Evolutionary conservation across 2,797 vertebrate species (phyloP).

Genomic region (Megalops cyprinoides): DNA sequence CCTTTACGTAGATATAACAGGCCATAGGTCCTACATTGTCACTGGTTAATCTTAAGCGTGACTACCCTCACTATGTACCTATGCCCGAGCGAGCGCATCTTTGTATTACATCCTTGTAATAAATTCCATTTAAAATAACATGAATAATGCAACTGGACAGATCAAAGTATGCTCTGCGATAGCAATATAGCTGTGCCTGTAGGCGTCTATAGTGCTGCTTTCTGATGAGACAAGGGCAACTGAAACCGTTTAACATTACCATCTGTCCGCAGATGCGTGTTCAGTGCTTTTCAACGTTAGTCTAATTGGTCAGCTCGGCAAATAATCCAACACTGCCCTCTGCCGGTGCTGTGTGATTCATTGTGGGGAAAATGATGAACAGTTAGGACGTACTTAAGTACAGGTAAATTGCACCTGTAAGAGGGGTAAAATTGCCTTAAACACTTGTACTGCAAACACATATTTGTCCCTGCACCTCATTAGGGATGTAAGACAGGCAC

Average conservation of each 20-base stretch:
- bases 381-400: neutral
- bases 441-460: neutral
- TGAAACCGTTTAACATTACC: too few relatives aligned
- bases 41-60: neutral
- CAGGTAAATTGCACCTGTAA: too few relatives aligned
- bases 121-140: neutral
- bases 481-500: neutral
- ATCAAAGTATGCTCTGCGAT: too few relatives aligned
- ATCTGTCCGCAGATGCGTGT: too few relatives aligned
- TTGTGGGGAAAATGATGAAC: neutral
- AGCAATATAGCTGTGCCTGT: too few relatives aligned
- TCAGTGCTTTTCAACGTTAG: neutral
- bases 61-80: neutral
- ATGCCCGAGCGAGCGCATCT: neutral
- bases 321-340: slow-evolving; percentile 18
- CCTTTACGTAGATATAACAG: neutral
- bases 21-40: neutral
- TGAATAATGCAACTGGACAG: neutral
- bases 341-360: slow-evolving; percentile 8
- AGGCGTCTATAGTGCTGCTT: too few relatives aligned
- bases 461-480: neutral
- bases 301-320: neutral
- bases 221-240: too few relatives aligned
- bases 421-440: too few relatives aligned
- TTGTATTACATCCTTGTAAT: neutral